Percentiles rank a stretch among this genome's conserved stretches.
Evolutionary conservation across 2,113 vertebrate genomes (phyloP).

Genomic region (Brienomyrus brachyistius): DNA sequence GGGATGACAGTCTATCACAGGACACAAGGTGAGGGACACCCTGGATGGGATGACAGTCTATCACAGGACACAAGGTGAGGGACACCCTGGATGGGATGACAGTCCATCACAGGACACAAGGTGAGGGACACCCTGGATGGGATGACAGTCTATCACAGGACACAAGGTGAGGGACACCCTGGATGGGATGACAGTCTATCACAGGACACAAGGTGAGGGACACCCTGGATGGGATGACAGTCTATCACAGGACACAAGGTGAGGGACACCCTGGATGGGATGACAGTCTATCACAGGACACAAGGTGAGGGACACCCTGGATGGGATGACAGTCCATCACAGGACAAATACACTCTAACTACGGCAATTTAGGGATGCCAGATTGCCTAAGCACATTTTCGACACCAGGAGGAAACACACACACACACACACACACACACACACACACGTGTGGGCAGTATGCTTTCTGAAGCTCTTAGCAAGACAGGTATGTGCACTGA

Average conservation of each 20-base stretch:
- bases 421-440: not conserved
- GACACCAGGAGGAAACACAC: not conserved
- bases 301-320: too few relatives aligned
- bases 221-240: not conserved
- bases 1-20: not conserved
- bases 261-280: not conserved
- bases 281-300: not conserved
- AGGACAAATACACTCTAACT: not conserved
- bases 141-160: not conserved
- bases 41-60: not conserved
- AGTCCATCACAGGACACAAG: not conserved
- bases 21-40: too few relatives aligned
- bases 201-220: too few relatives aligned
- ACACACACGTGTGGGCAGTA: not conserved
- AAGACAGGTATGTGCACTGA: conserved; percentile 57
- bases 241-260: not conserved
- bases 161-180: too few relatives aligned
- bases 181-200: not conserved
- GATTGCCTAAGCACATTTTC: not conserved
- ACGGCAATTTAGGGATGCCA: not conserved
- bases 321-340: too few relatives aligned
- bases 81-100: not conserved
- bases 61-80: too few relatives aligned
- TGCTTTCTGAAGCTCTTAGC: not conserved
- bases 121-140: not conserved